These are phyloP conservation scores for Lepisosteus osseus DNA, from an alignment of 2,113 vertebrate genomes.

Conservation along the genomic window DNA sequence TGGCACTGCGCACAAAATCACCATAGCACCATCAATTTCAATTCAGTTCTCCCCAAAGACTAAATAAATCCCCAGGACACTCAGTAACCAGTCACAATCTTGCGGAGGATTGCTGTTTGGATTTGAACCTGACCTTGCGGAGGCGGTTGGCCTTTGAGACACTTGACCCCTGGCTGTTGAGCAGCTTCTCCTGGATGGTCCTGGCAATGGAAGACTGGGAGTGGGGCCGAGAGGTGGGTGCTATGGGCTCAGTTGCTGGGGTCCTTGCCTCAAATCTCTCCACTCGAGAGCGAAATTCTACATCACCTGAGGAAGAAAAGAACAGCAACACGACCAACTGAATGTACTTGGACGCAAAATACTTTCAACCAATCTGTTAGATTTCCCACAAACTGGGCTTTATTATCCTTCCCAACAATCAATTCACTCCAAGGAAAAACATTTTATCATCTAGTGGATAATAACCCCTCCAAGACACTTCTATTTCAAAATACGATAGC, in stretches of 20 bases:
- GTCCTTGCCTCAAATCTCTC: constrained; percentile 49
- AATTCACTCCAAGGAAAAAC: too few species aligned
- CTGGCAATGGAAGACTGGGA: constrained; percentile 49
- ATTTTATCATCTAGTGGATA: too few species aligned
- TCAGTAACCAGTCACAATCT: not conserved
- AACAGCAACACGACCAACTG: not conserved
- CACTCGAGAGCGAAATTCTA: constrained; percentile 53
- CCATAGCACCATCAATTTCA: not conserved
- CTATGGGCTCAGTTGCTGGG: constrained; percentile 16
- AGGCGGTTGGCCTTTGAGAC: constrained; percentile 51
- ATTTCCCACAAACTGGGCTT: not conserved
- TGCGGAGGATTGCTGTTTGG: not conserved
- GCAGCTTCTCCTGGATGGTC: constrained; percentile 58
- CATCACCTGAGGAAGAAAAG: constrained; percentile 40
- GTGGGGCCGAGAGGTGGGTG: constrained; percentile 6
- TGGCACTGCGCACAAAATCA: too few species aligned
- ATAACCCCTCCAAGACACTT: too few species aligned
- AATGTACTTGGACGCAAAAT: too few species aligned
- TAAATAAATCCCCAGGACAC: not conserved
- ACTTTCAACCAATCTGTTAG: too few species aligned
- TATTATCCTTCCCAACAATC: too few species aligned
- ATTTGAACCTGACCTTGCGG: constrained; percentile 49
- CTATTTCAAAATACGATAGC: too few species aligned
- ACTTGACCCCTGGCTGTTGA: constrained; percentile 47
- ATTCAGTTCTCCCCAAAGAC: not conserved